Percentiles rank a stretch among this genome's conserved stretches.
Conservation (phyloP, 30 jellyfish, hydroid and myxozoan species). For the Mastigias papua region DNA sequence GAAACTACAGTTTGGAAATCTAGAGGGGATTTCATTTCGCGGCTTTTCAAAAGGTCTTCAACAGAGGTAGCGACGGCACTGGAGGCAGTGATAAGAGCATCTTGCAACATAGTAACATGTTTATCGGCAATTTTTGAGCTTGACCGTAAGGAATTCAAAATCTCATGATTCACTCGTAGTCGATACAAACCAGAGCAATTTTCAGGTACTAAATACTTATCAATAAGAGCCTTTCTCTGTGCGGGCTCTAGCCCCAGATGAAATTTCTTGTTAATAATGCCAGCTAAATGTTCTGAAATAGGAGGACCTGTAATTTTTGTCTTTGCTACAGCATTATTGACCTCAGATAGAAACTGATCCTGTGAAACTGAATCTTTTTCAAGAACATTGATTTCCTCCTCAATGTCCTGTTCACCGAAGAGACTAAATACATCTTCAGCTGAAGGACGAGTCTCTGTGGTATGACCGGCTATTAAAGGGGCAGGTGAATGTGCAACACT, state of each 20-base stretch:
- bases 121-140: no score
- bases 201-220: conserved; percentile 8
- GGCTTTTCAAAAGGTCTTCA: not conserved
- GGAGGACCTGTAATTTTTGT: no score
- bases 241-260: conserved; percentile 13
- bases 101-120: not conserved
- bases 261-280: conserved; percentile 2
- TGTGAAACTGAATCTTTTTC: not conserved
- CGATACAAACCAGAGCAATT: conserved; percentile 13
- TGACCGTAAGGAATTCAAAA: not conserved
- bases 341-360: not conserved
- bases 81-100: conserved; percentile 14
- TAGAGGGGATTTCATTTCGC: not conserved
- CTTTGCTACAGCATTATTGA: no score
- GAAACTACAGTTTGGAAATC: conserved; percentile 14
- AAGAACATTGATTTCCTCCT: not conserved
- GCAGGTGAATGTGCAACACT: conserved; percentile 7
- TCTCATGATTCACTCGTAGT: conserved; percentile 10
- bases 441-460: no score
- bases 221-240: not conserved
- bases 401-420: conserved; percentile 5
- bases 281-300: no score
- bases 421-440: no score
- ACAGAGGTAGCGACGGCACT: conserved; percentile 32
- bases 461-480: not conserved